These are phyloP conservation scores for Ploceus nigricollis DNA, from an alignment of 2,113 vertebrate species.

Conservation along the genomic window DNA sequence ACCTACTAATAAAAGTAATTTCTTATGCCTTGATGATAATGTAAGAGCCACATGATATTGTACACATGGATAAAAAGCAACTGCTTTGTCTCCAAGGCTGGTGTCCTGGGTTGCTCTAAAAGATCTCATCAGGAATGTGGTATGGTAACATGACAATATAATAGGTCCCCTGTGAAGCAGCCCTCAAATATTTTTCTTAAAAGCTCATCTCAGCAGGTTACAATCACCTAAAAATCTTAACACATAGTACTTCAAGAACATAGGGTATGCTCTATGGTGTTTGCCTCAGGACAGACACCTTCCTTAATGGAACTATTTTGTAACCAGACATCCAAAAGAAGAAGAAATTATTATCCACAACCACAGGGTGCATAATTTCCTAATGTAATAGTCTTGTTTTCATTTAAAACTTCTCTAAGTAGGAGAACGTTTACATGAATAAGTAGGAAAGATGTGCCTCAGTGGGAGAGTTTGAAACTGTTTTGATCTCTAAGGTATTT, in stretches of 20 bases:
- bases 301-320: background rate
- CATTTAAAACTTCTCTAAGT: background rate
- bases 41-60: background rate
- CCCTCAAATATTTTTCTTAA: constrained; percentile 13
- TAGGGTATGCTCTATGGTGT: background rate
- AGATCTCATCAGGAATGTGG: background rate
- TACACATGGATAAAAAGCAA: background rate
- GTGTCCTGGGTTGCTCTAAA: background rate
- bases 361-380: background rate
- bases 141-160: background rate
- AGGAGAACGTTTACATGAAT: constrained; percentile 4
- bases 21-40: background rate
- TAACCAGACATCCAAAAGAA: background rate
- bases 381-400: constrained; percentile 8
- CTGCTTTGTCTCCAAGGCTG: background rate
- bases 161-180: background rate
- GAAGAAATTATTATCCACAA: background rate
- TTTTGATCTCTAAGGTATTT: constrained; percentile 24
- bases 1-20: background rate
- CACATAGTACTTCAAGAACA: background rate
- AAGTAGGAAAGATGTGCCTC: background rate
- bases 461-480: background rate
- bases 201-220: background rate
- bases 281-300: background rate
- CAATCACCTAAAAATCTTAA: constrained; percentile 7